Evolutionary conservation across 2,888 invertebrate genomes (phyloP).

Genomic region (Epinotia bilunana): DNA sequence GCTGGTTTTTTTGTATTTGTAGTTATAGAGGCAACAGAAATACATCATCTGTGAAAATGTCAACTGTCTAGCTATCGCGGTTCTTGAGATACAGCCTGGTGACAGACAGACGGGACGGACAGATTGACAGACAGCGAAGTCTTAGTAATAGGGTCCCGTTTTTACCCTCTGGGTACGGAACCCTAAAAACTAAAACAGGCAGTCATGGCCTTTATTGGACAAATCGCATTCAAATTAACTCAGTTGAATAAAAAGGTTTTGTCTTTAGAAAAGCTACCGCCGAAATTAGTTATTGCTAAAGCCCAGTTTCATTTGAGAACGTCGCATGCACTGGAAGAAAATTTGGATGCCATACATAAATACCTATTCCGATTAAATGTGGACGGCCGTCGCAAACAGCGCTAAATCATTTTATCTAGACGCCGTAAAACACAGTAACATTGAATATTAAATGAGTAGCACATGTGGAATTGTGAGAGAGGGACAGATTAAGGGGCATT

Average conservation of each 20-base stretch:
- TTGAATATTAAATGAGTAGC: constrained; percentile 46
- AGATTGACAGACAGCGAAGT: no score
- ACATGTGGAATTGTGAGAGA: constrained; percentile 52
- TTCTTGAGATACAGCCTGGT: no score
- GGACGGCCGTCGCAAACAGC: neutral
- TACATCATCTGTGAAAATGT: no score
- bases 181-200: neutral
- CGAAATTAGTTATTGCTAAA: neutral
- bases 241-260: neutral
- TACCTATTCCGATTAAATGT: neutral
- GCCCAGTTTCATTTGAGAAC: neutral
- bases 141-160: no score
- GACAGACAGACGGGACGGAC: no score
- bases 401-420: constrained; percentile 43
- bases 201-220: neutral
- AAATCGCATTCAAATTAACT: constrained; percentile 10
- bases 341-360: constrained; percentile 8
- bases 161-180: no score
- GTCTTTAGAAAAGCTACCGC: no score
- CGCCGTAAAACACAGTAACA: constrained; percentile 41
- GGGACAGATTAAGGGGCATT: constrained; percentile 63
- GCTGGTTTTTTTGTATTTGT: no score
- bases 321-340: neutral
- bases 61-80: no score
- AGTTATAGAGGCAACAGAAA: no score